Evolutionary conservation across 2,888 invertebrate species (phyloP).

Genomic region (Lochmaea capreae): DNA sequence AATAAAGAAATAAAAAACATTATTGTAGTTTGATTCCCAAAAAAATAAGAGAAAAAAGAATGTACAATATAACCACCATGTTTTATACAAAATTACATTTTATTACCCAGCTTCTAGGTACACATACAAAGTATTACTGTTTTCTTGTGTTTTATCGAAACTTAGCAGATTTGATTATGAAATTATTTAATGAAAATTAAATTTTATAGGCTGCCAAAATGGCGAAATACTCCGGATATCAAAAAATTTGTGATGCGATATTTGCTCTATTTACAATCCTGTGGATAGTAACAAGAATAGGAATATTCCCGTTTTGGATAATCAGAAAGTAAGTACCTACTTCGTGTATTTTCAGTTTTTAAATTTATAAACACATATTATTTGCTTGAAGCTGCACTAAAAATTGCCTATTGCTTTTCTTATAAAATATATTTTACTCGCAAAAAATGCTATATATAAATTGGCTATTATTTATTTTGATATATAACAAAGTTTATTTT

Average conservation of each 20-base stretch:
- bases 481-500: too few relatives aligned
- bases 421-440: background rate
- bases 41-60: too few relatives aligned
- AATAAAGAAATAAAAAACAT: too few relatives aligned
- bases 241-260: constrained; percentile 86
- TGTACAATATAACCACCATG: too few relatives aligned
- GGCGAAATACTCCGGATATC: constrained; percentile 91
- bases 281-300: constrained; percentile 92
- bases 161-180: background rate
- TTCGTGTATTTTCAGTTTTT: background rate
- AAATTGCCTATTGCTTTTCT: background rate
- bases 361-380: background rate
- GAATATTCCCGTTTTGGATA: constrained; percentile 90
- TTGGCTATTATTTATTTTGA: too few relatives aligned
- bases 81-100: too few relatives aligned
- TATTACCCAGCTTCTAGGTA: too few relatives aligned
- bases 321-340: constrained; percentile 78
- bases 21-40: too few relatives aligned
- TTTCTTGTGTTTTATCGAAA: background rate
- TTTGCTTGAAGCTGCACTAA: background rate
- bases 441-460: too few relatives aligned
- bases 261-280: constrained; percentile 90
- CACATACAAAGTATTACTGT: too few relatives aligned
- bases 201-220: constrained; percentile 87
- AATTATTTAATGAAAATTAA: background rate